Base-by-base conservation (phyloP, 2,797 vertebrate genomes). In the Trachops cirrhosus region DNA sequence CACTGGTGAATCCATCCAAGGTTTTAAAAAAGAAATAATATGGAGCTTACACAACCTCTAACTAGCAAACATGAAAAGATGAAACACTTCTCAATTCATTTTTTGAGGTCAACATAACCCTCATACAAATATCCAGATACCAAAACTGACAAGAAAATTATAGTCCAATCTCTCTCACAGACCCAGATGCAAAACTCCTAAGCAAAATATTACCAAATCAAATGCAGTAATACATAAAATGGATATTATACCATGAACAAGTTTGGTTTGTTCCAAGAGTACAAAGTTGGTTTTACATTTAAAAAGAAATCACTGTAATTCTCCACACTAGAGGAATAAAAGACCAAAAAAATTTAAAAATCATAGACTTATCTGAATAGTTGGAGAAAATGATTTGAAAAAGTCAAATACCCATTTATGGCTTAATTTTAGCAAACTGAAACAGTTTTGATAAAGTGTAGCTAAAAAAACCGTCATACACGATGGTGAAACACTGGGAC, bases 71-170 rank as follows among this genome's bases (percentile, higher is more conserved):
- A 79, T 22, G 48, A 96, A 92, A 92, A 91, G 67, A 73, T 39
- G 14, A 95, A 91, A 96, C 39, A 64, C 32, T 74, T 94, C 87
- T 91, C 86, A 41, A 24, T 86, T 94, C 48, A 39, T 74, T 93
- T 93, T 96, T 52, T 83, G 32, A 91, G 95, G 88, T 64, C 70
- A 96, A 34, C 15, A 64, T 90, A 87, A 89, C 34, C 67, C 85
- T 86, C 64, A 54, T 78, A 85, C 85, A 71, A 90, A 89, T 5
- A 91, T 29, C 46, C 46, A 62, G 16, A 73, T 50, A 89, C 19
- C 78, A 93, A 96, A 78, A 9, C 80, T 85, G 77, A 95, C 70
- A 84, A 90, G 24, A 70, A 96, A 85, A 96, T 70, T 82, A 80
- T n/a, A 89, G 18, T 32, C 26, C 15, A 39, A 19, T 71, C n/a